Base-by-base conservation (phyloP, 2,797 vertebrate species). In the Delichon dasypus region DNA sequence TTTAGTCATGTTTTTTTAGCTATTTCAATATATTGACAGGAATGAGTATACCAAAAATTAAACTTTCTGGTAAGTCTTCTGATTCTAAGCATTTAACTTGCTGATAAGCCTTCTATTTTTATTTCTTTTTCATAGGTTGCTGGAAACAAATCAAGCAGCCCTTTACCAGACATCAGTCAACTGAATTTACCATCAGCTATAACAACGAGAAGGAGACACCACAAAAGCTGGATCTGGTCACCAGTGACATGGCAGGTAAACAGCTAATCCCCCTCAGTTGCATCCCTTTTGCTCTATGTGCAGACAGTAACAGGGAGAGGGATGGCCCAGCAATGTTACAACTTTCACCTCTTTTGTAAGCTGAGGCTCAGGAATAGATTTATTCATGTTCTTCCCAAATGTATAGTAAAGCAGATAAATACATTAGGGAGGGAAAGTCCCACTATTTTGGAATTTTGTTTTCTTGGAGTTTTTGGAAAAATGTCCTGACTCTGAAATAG, bases 131-230 rank as follows among this genome's bases (percentile, higher is more conserved):
- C 89, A 51, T 86, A 99, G 98, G 98, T 79, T 99, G 98, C 71
- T 99, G 98, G 98, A 98, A 98, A 78, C 98, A 98, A 96, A 98
- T 98, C 70, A 98, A 98, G 89, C 98, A 98, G 85, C 98, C 98
- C 10, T 98, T 98, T 90, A 95, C 97, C 80, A 98, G 98, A 68
- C 98, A 98, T 84, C 98, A 98, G 81, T 99, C 98, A 15, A 97
- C 98, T 3, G 98, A 99, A 95, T 98, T 98, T 96, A 98, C 98
- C 76, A 98, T 99, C 96, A 98, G 98, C 97, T 99, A 99, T 76
- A 98, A 97, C 72, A 98, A 98, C 2, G 98, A 98, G 87, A 98
- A 98, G 90, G 98, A 98, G 48, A 94, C 96, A 38, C 91, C 98
- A 16, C 98, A 98, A 57, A 98, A 98, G 77, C 95, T 99, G 81